These are phyloP conservation scores for Papilio machaon DNA, from an alignment of 1,140 invertebrate species.

Conservation along the genomic window DNA sequence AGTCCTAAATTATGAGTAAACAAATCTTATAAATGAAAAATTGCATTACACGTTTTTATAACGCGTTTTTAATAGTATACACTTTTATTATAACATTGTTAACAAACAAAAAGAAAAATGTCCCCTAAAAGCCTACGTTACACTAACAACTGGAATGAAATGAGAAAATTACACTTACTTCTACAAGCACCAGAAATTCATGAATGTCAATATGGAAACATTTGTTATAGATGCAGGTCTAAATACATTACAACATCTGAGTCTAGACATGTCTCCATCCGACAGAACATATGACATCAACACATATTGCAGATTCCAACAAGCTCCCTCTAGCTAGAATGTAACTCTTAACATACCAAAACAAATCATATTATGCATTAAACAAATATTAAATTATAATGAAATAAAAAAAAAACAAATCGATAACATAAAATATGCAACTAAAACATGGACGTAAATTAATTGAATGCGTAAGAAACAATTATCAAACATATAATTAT, in stretches of 20 bases:
- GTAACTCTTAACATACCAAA: constrained; percentile 73
- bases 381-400: constrained; percentile 74
- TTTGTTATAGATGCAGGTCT: constrained; percentile 44
- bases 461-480: constrained; percentile 75
- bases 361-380: constrained; percentile 75
- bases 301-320: constrained; percentile 79
- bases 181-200: constrained; percentile 78
- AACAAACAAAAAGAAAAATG: not conserved
- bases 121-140: constrained; percentile 35
- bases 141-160: constrained; percentile 70
- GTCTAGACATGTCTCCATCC: constrained; percentile 40
- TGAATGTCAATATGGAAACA: constrained; percentile 57
- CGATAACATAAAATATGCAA: constrained; percentile 80
- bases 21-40: not conserved
- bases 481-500: constrained; percentile 55
- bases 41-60: not conserved
- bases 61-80: not conserved
- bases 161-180: constrained; percentile 67
- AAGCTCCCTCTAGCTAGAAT: constrained; percentile 61
- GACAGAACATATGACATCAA: constrained; percentile 46
- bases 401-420: constrained; percentile 72
- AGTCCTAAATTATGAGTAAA: not conserved
- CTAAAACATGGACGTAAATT: constrained; percentile 79
- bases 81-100: not conserved
- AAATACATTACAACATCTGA: constrained; percentile 43